phyloP scores from a whole-genome alignment of 2,888 invertebrate genomes.

The Dione vanillae region DNA sequence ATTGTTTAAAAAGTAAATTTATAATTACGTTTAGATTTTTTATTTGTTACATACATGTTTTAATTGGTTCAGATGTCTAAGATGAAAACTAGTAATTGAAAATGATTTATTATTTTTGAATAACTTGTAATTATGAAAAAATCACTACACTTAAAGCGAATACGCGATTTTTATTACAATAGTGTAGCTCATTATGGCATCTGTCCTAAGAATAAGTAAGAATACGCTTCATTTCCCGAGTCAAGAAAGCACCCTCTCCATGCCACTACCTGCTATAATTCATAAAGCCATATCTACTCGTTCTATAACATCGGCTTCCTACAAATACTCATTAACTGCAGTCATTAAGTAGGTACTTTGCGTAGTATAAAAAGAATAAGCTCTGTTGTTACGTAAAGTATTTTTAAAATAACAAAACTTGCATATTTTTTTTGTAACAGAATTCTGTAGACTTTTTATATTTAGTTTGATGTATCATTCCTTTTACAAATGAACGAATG shows the following conservation, averaged over 20 bases:
- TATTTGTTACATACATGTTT: no score
- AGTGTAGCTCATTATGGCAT: slow-evolving; percentile 47
- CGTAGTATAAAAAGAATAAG: slow-evolving; percentile 6
- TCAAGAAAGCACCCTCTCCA: slow-evolving; percentile 38
- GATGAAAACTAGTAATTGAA: no score
- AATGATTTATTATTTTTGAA: no score
- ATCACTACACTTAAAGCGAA: no score
- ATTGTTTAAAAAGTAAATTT: not conserved
- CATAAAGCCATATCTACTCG: slow-evolving; percentile 20
- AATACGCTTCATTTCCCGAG: slow-evolving; percentile 46
- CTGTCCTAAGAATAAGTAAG: slow-evolving; percentile 49
- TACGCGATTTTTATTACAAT: no score
- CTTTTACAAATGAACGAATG: not conserved
- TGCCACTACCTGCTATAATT: slow-evolving; percentile 35
- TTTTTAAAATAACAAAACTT: no score
- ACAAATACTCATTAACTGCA: slow-evolving; percentile 22
- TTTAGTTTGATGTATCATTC: not conserved
- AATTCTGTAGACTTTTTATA: not conserved
- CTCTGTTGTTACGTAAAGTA: no score
- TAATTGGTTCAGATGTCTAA: no score
- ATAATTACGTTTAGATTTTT: not conserved
- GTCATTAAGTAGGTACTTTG: slow-evolving; percentile 21
- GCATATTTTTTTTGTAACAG: no score
- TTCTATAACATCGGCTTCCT: slow-evolving; percentile 17
- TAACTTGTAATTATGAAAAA: no score